These are phyloP conservation scores for Luffia ferchaultella DNA, from an alignment of 2,888 invertebrate species.

Conservation along the genomic window DNA sequence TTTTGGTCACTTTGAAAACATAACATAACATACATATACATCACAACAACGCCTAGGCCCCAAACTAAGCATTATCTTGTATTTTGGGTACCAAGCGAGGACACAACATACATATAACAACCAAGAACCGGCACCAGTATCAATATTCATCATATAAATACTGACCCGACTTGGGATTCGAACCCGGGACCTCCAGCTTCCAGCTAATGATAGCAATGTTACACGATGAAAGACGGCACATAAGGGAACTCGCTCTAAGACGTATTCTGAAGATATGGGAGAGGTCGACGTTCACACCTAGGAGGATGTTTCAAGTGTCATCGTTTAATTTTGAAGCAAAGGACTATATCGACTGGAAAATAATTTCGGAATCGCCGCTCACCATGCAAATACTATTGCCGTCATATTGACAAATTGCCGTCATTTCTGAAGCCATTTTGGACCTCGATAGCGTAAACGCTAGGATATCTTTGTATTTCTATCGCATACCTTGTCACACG, in stretches of 20 bases:
- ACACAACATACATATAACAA: too few species aligned
- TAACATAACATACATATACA: too few species aligned
- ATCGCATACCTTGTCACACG: conserved; percentile 8
- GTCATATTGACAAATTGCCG: too few species aligned
- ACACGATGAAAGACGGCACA: neutral
- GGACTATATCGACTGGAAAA: conserved; percentile 10
- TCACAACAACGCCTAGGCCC: too few species aligned
- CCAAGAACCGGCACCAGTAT: too few species aligned
- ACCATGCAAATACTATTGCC: conserved; percentile 1
- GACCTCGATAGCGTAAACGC: neutral
- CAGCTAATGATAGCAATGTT: conserved; percentile 1
- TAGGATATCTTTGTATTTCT: conserved; percentile 4
- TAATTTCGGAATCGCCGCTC: conserved; percentile 6
- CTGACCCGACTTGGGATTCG: too few species aligned
- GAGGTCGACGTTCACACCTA: neutral
- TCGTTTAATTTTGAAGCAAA: conserved; percentile 4
- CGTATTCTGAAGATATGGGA: conserved; percentile 3
- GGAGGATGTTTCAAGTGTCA: conserved; percentile 4
- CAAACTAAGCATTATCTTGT: too few species aligned
- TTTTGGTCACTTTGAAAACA: conserved; percentile 3
- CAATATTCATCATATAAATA: too few species aligned
- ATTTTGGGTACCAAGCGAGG: too few species aligned
- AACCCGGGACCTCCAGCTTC: too few species aligned
- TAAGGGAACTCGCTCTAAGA: conserved; percentile 5
- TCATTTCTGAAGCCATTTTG: neutral